Evolutionary conservation across 2,113 vertebrate species (phyloP).

Genomic region (Tragelaphus buxtoni): DNA sequence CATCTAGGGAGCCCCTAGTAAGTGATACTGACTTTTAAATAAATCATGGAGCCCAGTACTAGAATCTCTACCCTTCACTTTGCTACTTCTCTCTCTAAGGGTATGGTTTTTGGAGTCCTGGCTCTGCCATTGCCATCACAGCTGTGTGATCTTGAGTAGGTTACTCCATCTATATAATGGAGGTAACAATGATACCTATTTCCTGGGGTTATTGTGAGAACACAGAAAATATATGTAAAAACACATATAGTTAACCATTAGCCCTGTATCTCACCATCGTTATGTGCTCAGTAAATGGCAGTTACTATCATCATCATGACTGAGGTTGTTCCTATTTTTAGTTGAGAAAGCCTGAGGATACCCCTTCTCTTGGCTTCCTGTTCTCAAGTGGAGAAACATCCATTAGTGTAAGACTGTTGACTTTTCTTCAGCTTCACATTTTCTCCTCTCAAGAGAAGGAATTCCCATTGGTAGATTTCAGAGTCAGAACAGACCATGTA

Average conservation of each 20-base stretch:
- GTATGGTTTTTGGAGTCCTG: not conserved
- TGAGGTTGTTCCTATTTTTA: not conserved
- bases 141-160: not conserved
- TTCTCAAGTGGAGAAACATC: not conserved
- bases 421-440: not conserved
- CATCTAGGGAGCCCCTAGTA: not conserved
- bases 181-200: not conserved
- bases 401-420: not conserved
- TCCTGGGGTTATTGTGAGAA: not conserved
- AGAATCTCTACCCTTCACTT: not conserved
- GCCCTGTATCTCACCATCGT: not conserved
- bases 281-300: not conserved
- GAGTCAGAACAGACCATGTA: not conserved
- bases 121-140: not conserved
- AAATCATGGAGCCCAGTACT: not conserved
- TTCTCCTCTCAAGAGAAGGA: not conserved
- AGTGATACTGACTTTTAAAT: conserved; percentile 19
- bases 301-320: not conserved
- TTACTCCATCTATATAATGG: not conserved
- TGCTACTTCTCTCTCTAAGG: not conserved
- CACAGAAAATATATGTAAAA: not conserved
- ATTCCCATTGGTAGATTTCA: not conserved
- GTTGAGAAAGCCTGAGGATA: not conserved
- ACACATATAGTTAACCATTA: not conserved
- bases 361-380: not conserved